phyloP scores from a whole-genome alignment of 1,140 invertebrate species.

The Pentalonia nigronervosa region DNA sequence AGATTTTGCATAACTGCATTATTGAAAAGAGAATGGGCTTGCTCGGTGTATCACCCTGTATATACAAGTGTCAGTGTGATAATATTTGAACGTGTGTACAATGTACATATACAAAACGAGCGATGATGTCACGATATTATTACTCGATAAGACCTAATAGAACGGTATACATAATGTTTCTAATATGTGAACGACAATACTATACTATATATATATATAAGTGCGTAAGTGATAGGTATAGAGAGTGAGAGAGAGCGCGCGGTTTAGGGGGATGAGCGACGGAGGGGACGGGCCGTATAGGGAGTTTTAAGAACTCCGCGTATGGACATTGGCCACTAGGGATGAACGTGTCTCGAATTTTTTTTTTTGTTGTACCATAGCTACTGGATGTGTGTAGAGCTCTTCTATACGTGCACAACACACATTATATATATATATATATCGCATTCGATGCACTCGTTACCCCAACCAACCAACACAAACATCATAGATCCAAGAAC shows the following conservation, averaged over 20 bases:
- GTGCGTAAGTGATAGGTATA: no score
- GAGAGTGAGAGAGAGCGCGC: not conserved
- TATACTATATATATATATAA: not conserved
- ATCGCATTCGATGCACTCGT: constrained; percentile 12
- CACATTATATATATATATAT: not conserved
- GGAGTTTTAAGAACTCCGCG: constrained; percentile 28
- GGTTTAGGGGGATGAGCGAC: not conserved
- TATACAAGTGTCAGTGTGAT: not conserved
- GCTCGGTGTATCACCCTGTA: not conserved
- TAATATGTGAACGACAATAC: not conserved
- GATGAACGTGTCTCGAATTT: constrained; percentile 52
- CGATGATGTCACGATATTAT: not conserved
- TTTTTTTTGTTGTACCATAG: not conserved
- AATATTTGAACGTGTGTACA: not conserved
- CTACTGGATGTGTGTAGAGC: not conserved
- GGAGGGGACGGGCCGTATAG: not conserved
- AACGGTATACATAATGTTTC: not conserved
- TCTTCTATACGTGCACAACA: not conserved
- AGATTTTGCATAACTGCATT: no score
- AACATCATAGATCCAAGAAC: constrained; percentile 40
- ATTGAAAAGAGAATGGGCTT: no score
- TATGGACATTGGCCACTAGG: constrained; percentile 50
- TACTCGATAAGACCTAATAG: not conserved
- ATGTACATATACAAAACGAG: not conserved
- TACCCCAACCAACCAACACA: constrained; percentile 12